Conservation (phyloP, 1,140 invertebrate genomes). For the Lanistes nyassanus region DNA sequence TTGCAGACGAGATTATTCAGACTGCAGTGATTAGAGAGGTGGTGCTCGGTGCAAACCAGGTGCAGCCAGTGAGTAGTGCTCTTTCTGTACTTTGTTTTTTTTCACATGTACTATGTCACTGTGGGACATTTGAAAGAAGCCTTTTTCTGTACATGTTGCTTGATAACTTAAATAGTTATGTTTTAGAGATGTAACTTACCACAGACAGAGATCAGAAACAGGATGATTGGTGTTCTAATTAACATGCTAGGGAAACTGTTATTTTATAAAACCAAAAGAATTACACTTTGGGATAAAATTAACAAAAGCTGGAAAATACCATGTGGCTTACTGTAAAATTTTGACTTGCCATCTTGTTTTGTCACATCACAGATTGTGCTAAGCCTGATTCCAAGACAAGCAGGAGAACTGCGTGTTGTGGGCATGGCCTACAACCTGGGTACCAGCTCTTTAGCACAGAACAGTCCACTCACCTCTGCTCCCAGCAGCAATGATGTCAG, state of each 20-base stretch:
- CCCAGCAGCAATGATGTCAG: conserved; percentile 18
- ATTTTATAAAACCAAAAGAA: too few relatives aligned
- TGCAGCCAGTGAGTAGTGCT: conserved; percentile 48
- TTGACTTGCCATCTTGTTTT: background rate
- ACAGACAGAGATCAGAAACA: too few relatives aligned
- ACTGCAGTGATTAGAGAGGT: conserved; percentile 60
- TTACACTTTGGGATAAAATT: too few relatives aligned
- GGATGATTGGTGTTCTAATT: too few relatives aligned
- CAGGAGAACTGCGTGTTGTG: conserved; percentile 62
- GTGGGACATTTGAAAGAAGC: background rate
- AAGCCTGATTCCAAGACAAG: conserved; percentile 58
- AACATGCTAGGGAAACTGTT: too few relatives aligned
- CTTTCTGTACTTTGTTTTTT: background rate
- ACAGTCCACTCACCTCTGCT: conserved; percentile 27
- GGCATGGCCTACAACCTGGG: conserved; percentile 66
- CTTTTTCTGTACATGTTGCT: background rate
- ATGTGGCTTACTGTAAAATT: background rate
- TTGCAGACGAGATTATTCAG: conserved; percentile 63
- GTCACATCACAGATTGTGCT: conserved; percentile 53
- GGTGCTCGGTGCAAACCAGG: conserved; percentile 51
- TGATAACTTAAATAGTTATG: too few relatives aligned
- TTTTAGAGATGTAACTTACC: too few relatives aligned
- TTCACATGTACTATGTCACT: background rate
- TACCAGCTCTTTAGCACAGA: conserved; percentile 47
- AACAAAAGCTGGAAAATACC: too few relatives aligned